Evolutionary conservation across 2,113 vertebrate species (phyloP), one percentile per base, ranked within the genome.

Genomic region (Notarius quadriscutis): DNA sequence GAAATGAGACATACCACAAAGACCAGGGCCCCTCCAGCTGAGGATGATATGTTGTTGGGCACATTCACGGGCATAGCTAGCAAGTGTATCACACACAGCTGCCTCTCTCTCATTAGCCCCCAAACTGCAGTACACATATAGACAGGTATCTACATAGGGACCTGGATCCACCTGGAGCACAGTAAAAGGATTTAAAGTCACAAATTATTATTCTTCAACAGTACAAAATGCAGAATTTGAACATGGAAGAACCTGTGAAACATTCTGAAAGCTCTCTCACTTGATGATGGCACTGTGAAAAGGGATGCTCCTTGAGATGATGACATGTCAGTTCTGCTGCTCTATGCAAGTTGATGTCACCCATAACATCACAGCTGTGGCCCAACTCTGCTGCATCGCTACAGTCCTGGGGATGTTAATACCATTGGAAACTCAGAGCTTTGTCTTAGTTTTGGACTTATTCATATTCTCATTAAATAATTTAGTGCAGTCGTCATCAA

Each of bases 1-100:
- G 20, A 81, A 67, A 85, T 57, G 11, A 34, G 41, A 63, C 82
- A 10, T 93, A 98, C 98, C 97, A 41, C 98, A 99, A 65, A 97
- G 92, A 1, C 90, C 91, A 0, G 92, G 89, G 0, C 41, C 93
- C 85, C 97, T 95, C 97, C 98, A 99, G 85, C 11, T 72, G 20
- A 97, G 0, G 5, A 92, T 48, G 86, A 94, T 14, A 0, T 92
- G 94, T 4, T 89, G 93, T 55, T 94, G 95, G 57, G 96, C 96
- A 27, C 98, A 98, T 77, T 96, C 96, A 12, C 95, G 95, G 50
- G 94, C 93, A 0, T 97, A 98, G 91, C 91, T 94, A 67, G 97
- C 95, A 18, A 98, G 90, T 0, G 97, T 97, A 91, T 95, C 92
- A 0, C 97, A 98, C 82, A 95, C 91, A 0, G 93, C 93, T 0